These are phyloP conservation scores for Chelonus formosanus DNA, from an alignment of 2,888 invertebrate species.

Conservation along the genomic window DNA sequence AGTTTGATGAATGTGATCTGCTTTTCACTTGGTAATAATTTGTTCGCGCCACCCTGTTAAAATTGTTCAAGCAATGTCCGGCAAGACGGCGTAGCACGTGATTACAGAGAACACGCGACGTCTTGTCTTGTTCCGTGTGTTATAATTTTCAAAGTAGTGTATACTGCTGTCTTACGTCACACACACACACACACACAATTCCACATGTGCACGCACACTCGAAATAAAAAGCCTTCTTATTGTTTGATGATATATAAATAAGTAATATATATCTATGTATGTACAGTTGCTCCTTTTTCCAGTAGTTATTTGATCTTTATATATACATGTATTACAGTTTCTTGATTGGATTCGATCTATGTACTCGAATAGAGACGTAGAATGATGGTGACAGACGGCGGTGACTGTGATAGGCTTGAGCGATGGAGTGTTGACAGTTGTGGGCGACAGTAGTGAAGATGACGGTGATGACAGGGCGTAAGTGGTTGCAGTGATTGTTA, in stretches of 20 bases:
- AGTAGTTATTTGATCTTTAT: too few species aligned
- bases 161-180: constrained; percentile 15
- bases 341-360: too few species aligned
- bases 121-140: neutral
- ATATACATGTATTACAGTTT: too few species aligned
- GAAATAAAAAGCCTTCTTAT: too few species aligned
- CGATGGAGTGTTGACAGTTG: too few species aligned
- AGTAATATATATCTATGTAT: too few species aligned
- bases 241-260: neutral
- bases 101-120: constrained; percentile 31
- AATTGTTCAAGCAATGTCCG: constrained; percentile 20
- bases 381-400: too few species aligned
- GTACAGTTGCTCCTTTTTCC: too few species aligned
- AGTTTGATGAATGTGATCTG: neutral
- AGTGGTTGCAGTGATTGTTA: neutral
- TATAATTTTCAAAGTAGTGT: constrained; percentile 13
- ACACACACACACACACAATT: constrained; percentile 14
- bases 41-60: neutral
- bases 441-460: neutral
- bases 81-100: constrained; percentile 40
- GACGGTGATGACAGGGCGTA: constrained; percentile 4
- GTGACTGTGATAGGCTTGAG: too few species aligned
- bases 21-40: neutral
- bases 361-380: too few species aligned
- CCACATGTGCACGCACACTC: too few species aligned